phyloP scores from a whole-genome alignment of 2,797 vertebrate genomes.

The Garrulus glandarius region DNA sequence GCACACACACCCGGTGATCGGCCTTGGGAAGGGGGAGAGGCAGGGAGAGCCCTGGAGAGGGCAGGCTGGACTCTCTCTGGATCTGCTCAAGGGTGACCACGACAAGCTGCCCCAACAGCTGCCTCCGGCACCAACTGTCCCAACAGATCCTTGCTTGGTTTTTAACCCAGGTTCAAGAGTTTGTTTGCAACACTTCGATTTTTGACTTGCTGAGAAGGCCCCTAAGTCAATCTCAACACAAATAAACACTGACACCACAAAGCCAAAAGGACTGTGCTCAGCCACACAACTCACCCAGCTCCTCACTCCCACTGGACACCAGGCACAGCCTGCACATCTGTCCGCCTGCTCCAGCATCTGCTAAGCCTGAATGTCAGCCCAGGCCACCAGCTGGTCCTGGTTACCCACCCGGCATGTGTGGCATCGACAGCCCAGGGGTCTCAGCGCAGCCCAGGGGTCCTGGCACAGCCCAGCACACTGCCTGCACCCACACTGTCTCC shows the following conservation, averaged over 20 bases:
- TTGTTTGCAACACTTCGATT: not conserved
- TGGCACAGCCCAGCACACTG: not conserved
- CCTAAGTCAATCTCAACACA: not conserved
- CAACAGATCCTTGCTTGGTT: not conserved
- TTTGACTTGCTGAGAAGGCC: not conserved
- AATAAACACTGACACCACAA: not conserved
- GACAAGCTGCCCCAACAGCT: not conserved
- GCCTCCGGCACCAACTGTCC: not conserved
- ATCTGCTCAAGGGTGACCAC: not conserved
- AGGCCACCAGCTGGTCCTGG: not conserved
- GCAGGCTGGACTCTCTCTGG: not conserved
- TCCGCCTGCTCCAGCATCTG: rapidly evolving
- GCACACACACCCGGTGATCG: rapidly evolving
- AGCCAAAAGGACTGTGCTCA: not conserved
- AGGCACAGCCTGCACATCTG: not conserved
- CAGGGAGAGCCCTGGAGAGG: not conserved
- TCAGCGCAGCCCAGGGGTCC: not conserved
- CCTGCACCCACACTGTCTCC: not conserved
- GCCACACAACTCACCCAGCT: not conserved
- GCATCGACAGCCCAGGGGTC: not conserved
- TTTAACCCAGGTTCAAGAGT: not conserved
- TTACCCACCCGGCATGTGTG: rapidly evolving
- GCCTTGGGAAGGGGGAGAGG: not conserved
- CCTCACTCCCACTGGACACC: too few relatives aligned
- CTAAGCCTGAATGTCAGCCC: not conserved